Conservation (phyloP, 2,113 vertebrate species). For the Misgurnus mizolepis region DNA sequence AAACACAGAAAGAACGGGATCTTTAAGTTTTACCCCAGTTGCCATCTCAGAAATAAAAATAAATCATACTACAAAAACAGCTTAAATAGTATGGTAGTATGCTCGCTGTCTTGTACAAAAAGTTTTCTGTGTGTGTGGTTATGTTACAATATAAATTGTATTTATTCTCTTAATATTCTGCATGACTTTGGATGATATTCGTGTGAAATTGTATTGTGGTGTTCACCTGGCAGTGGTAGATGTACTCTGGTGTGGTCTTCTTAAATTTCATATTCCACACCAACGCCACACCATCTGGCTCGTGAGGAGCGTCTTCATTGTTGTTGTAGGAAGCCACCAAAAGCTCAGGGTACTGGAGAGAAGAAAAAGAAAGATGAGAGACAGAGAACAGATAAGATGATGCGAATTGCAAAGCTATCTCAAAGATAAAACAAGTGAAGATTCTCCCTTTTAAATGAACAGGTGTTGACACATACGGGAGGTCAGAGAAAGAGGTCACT, state of each 20-base stretch:
- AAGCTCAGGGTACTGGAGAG: conserved; percentile 87
- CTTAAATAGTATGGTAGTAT: no score
- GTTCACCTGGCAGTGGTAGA: conserved; percentile 96
- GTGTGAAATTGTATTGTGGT: neutral
- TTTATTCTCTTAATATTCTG: neutral
- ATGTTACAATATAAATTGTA: no score
- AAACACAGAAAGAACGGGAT: no score
- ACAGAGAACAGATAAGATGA: neutral
- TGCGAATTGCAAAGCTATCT: neutral
- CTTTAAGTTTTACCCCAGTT: no score
- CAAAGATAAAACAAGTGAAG: conserved; percentile 17
- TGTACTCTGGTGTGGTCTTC: conserved; percentile 94
- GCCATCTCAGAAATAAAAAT: no score
- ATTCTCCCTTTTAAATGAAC: conserved; percentile 47
- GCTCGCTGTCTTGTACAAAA: no score
- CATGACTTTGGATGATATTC: neutral
- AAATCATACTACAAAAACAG: no score
- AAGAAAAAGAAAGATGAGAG: conserved; percentile 3
- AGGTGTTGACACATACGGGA: conserved; percentile 45
- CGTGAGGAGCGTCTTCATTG: conserved; percentile 95
- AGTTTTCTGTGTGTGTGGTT: no score
- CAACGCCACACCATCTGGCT: conserved; percentile 93
- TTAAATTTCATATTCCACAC: conserved; percentile 99
- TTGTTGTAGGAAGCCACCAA: conserved; percentile 98
- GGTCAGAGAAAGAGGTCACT: conserved; percentile 41